Conservation (phyloP, 2,888 invertebrate genomes). For the Ectemnius cavifrons region DNA sequence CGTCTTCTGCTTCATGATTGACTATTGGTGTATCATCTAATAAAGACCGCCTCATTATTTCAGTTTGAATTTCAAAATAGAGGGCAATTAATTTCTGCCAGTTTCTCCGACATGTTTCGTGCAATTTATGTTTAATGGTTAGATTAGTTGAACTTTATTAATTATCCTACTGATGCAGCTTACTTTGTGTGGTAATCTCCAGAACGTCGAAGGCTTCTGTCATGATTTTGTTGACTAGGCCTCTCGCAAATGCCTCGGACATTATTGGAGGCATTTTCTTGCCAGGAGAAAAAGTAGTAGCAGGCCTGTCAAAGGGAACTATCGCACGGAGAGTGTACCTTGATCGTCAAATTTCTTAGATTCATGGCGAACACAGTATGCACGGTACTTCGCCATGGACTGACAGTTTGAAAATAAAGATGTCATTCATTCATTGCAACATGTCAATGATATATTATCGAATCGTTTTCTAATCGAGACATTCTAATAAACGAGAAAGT, state of each 20-base stretch:
- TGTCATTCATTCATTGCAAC: background rate
- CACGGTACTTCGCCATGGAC: too few relatives aligned
- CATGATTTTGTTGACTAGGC: constrained; percentile 62
- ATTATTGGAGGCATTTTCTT: constrained; percentile 53
- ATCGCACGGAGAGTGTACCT: too few relatives aligned
- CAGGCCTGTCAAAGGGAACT: too few relatives aligned
- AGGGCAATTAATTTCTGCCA: too few relatives aligned
- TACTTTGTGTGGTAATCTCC: constrained; percentile 23
- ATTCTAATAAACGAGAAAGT: background rate
- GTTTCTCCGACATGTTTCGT: too few relatives aligned
- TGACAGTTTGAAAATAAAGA: too few relatives aligned
- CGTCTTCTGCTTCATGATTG: constrained; percentile 17
- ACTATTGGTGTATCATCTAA: constrained; percentile 29
- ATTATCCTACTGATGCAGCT: too few relatives aligned
- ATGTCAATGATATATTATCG: too few relatives aligned
- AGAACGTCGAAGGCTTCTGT: constrained; percentile 58
- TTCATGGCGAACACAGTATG: constrained; percentile 16
- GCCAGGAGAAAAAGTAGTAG: constrained; percentile 6
- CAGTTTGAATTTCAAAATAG: background rate
- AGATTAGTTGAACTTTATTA: too few relatives aligned
- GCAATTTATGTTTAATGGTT: too few relatives aligned
- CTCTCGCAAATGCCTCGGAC: constrained; percentile 61
- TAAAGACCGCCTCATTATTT: constrained; percentile 18
- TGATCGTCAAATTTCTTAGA: constrained; percentile 46
- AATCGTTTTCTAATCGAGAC: too few relatives aligned